Evolutionary conservation across 2,888 invertebrate genomes (phyloP).

Genomic region (Hylaea fasciaria): DNA sequence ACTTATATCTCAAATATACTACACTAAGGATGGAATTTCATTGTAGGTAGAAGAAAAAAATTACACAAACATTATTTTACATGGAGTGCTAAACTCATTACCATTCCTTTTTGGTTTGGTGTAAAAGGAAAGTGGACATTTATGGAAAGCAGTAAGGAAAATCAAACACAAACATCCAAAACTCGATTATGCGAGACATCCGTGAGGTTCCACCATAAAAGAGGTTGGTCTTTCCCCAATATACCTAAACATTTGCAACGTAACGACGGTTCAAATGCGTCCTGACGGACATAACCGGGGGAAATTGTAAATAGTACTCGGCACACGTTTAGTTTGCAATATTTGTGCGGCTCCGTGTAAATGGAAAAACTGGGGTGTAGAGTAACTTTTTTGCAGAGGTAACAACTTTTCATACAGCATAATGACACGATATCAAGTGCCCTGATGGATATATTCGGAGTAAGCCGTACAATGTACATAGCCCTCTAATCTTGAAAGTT

Average conservation of each 20-base stretch:
- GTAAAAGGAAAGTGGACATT: too few relatives aligned
- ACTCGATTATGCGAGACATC: slow-evolving; percentile 29
- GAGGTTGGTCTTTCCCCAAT: slow-evolving; percentile 52
- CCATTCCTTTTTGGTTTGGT: too few relatives aligned
- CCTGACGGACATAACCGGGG: slow-evolving; percentile 71
- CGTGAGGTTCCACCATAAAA: slow-evolving; percentile 30
- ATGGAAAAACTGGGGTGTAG: slow-evolving; percentile 70
- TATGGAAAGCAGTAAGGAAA: slow-evolving; percentile 28
- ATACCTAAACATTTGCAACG: slow-evolving; percentile 71
- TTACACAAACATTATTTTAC: too few relatives aligned
- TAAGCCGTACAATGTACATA: too few relatives aligned
- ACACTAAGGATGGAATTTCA: too few relatives aligned
- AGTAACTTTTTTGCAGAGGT: slow-evolving; percentile 54
- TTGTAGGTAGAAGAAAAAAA: too few relatives aligned
- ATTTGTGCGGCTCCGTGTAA: slow-evolving; percentile 81
- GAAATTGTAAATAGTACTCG: slow-evolving; percentile 80
- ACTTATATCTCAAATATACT: too few relatives aligned
- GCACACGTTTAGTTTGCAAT: slow-evolving; percentile 82
- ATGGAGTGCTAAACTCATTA: too few relatives aligned
- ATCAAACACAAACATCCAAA: neutral
- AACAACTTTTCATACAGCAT: neutral
- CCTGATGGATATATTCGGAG: neutral
- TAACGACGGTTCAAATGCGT: slow-evolving; percentile 72
- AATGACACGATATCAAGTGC: neutral
- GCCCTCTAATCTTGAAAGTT: too few relatives aligned